A percentile compares a stretch with the other conserved stretches of the same genome.
Conservation (phyloP, 64 coral and sea anemone species). For the Pocillopora verrucosa region DNA sequence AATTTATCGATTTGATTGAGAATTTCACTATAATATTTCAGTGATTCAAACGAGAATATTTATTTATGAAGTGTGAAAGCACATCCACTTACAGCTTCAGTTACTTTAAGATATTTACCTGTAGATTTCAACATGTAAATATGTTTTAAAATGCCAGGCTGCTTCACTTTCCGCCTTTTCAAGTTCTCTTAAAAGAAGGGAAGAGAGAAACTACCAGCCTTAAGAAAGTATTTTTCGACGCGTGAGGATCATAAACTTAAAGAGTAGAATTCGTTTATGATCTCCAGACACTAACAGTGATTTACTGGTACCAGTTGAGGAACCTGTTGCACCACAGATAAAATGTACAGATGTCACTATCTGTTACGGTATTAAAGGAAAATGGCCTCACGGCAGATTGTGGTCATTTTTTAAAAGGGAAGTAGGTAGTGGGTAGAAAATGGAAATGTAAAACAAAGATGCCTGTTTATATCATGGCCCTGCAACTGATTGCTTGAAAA, state of each 20-base stretch:
- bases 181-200: too few relatives aligned
- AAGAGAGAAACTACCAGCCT: background rate
- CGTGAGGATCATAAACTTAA: background rate
- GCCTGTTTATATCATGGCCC: too few relatives aligned
- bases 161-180: too few relatives aligned
- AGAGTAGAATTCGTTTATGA: background rate
- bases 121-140: background rate
- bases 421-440: too few relatives aligned
- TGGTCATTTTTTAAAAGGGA: too few relatives aligned
- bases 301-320: conserved; percentile 6
- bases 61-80: background rate
- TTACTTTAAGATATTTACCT: background rate
- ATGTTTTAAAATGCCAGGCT: too few relatives aligned
- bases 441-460: too few relatives aligned
- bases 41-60: background rate
- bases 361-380: background rate
- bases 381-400: too few relatives aligned
- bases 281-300: background rate
- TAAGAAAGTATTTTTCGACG: background rate
- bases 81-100: background rate
- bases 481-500: too few relatives aligned
- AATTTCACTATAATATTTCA: background rate
- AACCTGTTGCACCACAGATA: background rate
- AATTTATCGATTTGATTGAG: background rate
- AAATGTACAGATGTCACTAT: background rate